Conservation (phyloP, 2,113 vertebrate genomes). For the Engraulis encrasicolus region DNA sequence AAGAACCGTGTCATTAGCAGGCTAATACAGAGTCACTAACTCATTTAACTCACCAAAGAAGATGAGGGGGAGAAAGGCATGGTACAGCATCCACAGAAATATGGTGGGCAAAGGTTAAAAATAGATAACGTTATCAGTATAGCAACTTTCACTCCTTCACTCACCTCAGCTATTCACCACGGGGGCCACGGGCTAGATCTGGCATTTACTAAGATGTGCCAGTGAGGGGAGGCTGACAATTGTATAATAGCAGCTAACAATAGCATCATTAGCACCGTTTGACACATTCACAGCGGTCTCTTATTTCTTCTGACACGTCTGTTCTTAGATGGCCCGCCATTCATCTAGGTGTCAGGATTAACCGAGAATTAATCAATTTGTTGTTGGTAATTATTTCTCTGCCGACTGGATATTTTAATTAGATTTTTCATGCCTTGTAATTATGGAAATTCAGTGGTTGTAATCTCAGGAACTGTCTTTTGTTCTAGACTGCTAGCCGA, state of each 20-base stretch:
- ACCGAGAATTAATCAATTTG: slow-evolving; percentile 27
- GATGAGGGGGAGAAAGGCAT: no score
- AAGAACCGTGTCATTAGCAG: no score
- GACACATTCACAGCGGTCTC: neutral
- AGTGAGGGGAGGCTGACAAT: no score
- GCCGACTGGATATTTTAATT: slow-evolving; percentile 34
- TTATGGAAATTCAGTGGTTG: slow-evolving; percentile 41
- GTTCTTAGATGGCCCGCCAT: slow-evolving; percentile 40
- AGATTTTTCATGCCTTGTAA: slow-evolving; percentile 35
- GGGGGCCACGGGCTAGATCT: no score
- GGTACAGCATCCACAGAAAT: no score
- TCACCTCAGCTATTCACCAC: no score
- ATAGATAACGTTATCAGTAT: no score
- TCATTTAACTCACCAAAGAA: no score
- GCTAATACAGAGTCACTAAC: no score
- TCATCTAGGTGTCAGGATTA: slow-evolving; percentile 18
- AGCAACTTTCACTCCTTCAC: no score
- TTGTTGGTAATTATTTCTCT: slow-evolving; percentile 27
- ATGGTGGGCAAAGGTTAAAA: no score
- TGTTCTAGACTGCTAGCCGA: slow-evolving; percentile 26
- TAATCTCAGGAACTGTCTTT: slow-evolving; percentile 30
- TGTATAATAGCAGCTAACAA: no score
- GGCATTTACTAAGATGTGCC: neutral
- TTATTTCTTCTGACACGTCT: neutral
- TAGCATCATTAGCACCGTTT: neutral